Evolutionary conservation across 1,140 invertebrate species (phyloP).

Genomic region (Ridgeia piscesae): DNA sequence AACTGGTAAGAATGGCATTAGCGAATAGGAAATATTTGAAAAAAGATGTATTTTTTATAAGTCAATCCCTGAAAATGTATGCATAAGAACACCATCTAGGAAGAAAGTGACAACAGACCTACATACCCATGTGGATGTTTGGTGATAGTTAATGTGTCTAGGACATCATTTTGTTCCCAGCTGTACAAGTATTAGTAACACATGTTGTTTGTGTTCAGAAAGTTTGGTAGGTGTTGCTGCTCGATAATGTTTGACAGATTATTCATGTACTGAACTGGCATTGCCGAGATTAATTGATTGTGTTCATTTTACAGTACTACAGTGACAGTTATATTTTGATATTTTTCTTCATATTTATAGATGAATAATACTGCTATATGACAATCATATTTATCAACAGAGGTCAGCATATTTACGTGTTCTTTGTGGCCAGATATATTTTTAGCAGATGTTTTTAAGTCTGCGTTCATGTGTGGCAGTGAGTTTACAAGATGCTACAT

Average conservation of each 20-base stretch:
- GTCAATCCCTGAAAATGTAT: too few relatives aligned
- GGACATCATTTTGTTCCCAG: not conserved
- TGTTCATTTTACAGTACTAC: not conserved
- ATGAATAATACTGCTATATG: not conserved
- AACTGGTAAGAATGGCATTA: too few relatives aligned
- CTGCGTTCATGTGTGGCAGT: not conserved
- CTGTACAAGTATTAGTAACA: not conserved
- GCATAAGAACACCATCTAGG: too few relatives aligned
- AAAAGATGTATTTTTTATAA: too few relatives aligned
- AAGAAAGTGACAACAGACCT: too few relatives aligned
- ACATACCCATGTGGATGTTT: too few relatives aligned
- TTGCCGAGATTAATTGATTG: not conserved
- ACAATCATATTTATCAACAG: not conserved
- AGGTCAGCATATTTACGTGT: not conserved
- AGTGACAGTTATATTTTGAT: not conserved
- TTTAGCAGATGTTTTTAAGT: not conserved
- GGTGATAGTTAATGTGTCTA: too few relatives aligned
- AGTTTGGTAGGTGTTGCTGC: too few relatives aligned
- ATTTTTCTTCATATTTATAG: not conserved
- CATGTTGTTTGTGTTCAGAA: not conserved
- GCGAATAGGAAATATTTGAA: too few relatives aligned
- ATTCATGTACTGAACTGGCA: not conserved
- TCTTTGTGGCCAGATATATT: not conserved
- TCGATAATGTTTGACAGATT: not conserved
- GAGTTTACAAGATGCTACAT: not conserved